Percentiles rank a stretch among this genome's conserved stretches.
Evolutionary conservation across 2,113 vertebrate genomes (phyloP).

Genomic region (Hystrix brachyura): DNA sequence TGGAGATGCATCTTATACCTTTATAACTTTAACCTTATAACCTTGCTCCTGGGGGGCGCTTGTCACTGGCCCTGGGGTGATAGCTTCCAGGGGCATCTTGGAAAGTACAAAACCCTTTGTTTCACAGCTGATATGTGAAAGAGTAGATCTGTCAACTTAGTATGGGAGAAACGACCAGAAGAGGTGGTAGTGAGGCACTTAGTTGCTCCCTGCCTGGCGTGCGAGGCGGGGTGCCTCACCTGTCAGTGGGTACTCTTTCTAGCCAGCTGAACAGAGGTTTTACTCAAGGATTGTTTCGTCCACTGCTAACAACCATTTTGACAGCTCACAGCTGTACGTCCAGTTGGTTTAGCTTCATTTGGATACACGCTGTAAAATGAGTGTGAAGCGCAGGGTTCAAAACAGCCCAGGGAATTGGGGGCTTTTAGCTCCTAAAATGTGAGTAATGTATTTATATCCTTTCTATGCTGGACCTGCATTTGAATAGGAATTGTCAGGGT

Average conservation of each 20-base stretch:
- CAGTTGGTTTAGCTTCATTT: slow-evolving; percentile 49
- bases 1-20: not conserved
- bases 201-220: not conserved
- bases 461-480: not conserved
- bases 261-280: not conserved
- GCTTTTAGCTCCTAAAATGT: not conserved
- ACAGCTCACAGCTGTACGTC: slow-evolving; percentile 43
- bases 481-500: not conserved
- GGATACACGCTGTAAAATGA: not conserved
- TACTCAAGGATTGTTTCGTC: not conserved
- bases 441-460: slow-evolving; percentile 24
- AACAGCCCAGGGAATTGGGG: not conserved
- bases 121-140: not conserved
- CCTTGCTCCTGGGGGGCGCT: not conserved
- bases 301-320: slow-evolving; percentile 30
- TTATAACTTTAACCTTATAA: not conserved
- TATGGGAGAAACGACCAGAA: not conserved
- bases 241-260: not conserved
- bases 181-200: not conserved
- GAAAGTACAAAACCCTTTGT: not conserved
- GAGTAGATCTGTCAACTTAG: not conserved
- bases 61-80: not conserved
- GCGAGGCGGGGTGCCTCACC: not conserved
- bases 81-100: not conserved
- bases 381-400: not conserved